Conservation (phyloP, 1,140 invertebrate genomes). For the Drosophila azteca region DNA sequence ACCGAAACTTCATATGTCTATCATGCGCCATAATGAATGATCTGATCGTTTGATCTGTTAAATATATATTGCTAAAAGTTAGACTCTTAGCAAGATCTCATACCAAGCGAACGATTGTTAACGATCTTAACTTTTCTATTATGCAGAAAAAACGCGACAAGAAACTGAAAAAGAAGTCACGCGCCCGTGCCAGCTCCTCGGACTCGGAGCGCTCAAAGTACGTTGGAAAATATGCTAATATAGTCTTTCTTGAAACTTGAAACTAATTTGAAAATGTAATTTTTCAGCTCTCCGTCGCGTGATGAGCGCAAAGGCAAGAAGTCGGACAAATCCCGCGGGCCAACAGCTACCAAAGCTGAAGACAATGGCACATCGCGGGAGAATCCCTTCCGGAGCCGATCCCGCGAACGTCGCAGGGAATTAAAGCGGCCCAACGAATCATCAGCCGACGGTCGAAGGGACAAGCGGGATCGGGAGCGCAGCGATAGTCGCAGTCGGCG, state of each 20-base stretch:
- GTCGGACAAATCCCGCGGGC: constrained; percentile 31
- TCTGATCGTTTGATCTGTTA: constrained; percentile 36
- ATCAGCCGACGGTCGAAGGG: constrained; percentile 30
- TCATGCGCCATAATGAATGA: constrained; percentile 64
- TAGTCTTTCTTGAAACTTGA: no score
- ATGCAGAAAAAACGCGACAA: constrained; percentile 82
- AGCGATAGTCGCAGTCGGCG: constrained; percentile 25
- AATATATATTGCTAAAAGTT: constrained; percentile 64
- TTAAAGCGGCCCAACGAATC: constrained; percentile 44
- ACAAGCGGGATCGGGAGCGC: background rate
- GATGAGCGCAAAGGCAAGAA: constrained; percentile 53
- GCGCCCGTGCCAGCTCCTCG: constrained; percentile 60
- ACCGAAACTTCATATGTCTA: constrained; percentile 44
- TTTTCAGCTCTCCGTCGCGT: constrained; percentile 42
- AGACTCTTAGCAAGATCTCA: constrained; percentile 57
- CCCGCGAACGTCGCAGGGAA: constrained; percentile 59
- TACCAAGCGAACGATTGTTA: constrained; percentile 10
- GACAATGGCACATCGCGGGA: constrained; percentile 32
- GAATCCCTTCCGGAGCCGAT: constrained; percentile 67
- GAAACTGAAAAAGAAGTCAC: constrained; percentile 76
- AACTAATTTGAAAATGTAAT: background rate
- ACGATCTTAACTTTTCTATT: constrained; percentile 57
- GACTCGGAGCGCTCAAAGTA: constrained; percentile 74
- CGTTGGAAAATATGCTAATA: constrained; percentile 11
- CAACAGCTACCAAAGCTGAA: constrained; percentile 22